Percentiles rank a stretch among this genome's conserved stretches.
Evolutionary conservation across 2,888 invertebrate genomes (phyloP).

Genomic region (Erannis defoliaria): DNA sequence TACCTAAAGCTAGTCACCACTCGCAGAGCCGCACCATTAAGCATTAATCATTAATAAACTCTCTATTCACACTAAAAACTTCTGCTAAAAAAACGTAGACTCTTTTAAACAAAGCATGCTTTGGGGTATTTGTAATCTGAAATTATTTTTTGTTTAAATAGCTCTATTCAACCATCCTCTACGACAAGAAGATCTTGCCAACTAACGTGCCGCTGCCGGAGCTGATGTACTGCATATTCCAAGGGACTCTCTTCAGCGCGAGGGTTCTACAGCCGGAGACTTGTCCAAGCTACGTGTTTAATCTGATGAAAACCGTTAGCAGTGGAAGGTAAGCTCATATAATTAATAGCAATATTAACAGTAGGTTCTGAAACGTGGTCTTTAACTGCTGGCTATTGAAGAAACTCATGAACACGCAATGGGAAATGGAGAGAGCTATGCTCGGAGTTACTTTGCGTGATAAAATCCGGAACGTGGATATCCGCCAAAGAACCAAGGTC

Average conservation of each 20-base stretch:
- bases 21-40: no score
- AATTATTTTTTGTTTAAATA: slow-evolving; percentile 48
- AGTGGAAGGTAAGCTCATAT: slow-evolving; percentile 72
- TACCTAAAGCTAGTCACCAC: no score
- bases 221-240: slow-evolving; percentile 80
- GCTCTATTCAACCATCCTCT: slow-evolving; percentile 77
- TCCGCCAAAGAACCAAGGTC: no score
- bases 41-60: no score
- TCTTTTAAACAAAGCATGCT: neutral
- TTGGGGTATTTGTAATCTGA: neutral
- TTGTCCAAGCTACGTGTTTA: slow-evolving; percentile 81
- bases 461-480: no score
- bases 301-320: slow-evolving; percentile 74
- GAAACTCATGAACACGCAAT: no score
- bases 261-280: slow-evolving; percentile 76
- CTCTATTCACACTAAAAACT: no score
- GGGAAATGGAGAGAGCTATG: no score
- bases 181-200: slow-evolving; percentile 78
- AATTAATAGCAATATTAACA: neutral
- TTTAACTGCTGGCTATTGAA: no score
- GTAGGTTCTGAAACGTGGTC: no score
- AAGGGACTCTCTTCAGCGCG: slow-evolving; percentile 79
- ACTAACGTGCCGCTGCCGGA: slow-evolving; percentile 73
- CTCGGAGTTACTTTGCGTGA: no score
- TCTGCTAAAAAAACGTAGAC: no score